A percentile compares a stretch with the other conserved stretches of the same genome.
phyloP scores from a whole-genome alignment of 2,888 invertebrate species.

The Andrena trimmerana region DNA sequence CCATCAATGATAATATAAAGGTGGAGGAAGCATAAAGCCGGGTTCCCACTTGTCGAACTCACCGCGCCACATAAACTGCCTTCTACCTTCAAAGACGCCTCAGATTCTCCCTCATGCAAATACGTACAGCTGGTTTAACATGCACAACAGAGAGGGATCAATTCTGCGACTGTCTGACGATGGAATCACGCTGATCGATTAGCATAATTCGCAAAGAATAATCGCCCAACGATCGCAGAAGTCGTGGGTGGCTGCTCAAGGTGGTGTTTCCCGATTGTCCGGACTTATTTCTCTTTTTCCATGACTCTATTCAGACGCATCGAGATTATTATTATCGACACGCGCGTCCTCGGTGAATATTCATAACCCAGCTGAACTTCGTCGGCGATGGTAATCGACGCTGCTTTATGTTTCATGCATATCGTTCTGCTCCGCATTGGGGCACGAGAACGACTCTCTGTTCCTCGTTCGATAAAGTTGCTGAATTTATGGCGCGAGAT shows the following conservation, averaged over 20 bases:
- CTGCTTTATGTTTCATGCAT: constrained; percentile 60
- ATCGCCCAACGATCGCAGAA: constrained; percentile 35
- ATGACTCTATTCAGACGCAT: constrained; percentile 38
- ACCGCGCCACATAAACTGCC: background rate
- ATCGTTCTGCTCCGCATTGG: constrained; percentile 26
- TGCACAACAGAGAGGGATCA: background rate
- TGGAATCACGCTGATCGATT: constrained; percentile 44
- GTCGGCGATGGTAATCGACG: constrained; percentile 54
- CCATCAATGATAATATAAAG: background rate
- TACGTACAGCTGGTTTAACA: background rate
- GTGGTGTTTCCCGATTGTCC: constrained; percentile 30
- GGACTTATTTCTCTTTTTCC: constrained; percentile 26
- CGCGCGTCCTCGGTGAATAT: constrained; percentile 71
- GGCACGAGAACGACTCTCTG: constrained; percentile 23
- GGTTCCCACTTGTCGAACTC: background rate
- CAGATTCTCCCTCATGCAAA: background rate
- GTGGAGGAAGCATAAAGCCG: background rate
- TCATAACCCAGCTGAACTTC: constrained; percentile 52
- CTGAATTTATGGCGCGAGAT: background rate
- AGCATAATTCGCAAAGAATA: constrained; percentile 19
- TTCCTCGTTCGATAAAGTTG: constrained; percentile 5
- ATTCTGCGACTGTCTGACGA: background rate
- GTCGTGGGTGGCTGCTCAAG: constrained; percentile 63
- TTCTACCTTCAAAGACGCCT: background rate
- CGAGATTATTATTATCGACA: constrained; percentile 54